Conservation (phyloP, 1,140 invertebrate genomes). For the Musca vetustissima region DNA sequence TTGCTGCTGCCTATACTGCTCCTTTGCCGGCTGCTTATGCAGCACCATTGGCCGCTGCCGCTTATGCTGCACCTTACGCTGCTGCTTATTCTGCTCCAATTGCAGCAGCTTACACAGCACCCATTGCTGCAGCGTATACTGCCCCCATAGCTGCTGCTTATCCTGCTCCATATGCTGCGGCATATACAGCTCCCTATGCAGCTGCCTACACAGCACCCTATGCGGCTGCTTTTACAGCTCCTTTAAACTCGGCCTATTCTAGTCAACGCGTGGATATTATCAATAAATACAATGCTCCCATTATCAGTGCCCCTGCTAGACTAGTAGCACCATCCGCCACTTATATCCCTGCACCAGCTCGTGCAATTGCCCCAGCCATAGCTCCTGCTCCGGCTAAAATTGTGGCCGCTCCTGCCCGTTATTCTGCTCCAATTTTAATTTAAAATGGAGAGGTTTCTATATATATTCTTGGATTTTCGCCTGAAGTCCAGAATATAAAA, state of each 20-base stretch:
- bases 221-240: slow-evolving; percentile 15
- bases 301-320: slow-evolving; percentile 10
- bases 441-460: too few relatives aligned
- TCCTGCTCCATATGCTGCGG: neutral
- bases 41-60: neutral
- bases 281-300: neutral
- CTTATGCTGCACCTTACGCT: neutral
- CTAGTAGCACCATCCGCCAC: neutral
- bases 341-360: slow-evolving; percentile 7
- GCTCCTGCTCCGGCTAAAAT: neutral
- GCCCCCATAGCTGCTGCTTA: slow-evolving; percentile 4
- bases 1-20: neutral
- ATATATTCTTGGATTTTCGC: too few relatives aligned
- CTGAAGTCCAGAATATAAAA: too few relatives aligned
- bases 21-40: slow-evolving; percentile 1
- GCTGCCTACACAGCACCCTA: slow-evolving; percentile 12
- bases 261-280: slow-evolving; percentile 4
- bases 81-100: neutral
- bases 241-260: neutral
- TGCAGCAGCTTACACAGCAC: neutral
- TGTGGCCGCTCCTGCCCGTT: neutral
- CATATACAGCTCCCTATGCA: neutral
- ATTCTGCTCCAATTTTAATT: neutral
- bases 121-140: neutral
- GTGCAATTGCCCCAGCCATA: neutral